These are phyloP conservation scores for Hipparchia semele DNA, from an alignment of 2,888 invertebrate species.

Conservation along the genomic window DNA sequence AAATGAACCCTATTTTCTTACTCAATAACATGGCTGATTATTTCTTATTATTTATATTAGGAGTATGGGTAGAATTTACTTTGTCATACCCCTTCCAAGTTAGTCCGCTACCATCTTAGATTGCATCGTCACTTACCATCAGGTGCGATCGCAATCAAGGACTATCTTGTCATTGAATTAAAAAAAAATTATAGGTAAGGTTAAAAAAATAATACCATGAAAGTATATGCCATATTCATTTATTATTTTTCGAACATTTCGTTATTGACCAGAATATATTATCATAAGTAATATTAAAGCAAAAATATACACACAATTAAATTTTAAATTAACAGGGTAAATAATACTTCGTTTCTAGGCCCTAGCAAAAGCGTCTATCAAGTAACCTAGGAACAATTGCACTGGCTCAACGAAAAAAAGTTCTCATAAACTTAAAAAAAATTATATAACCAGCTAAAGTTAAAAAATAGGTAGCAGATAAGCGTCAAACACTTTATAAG, in stretches of 20 bases:
- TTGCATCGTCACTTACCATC: too few relatives aligned
- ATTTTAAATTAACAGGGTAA: conserved; percentile 24
- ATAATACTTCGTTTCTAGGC: conserved; percentile 38
- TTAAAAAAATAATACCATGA: neutral
- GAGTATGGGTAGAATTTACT: too few relatives aligned
- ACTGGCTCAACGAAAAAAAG: conserved; percentile 35
- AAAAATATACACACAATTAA: conserved; percentile 46
- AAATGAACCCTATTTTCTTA: too few relatives aligned
- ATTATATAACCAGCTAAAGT: too few relatives aligned
- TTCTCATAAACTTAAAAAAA: neutral
- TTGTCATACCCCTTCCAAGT: too few relatives aligned
- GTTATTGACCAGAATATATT: conserved; percentile 41
- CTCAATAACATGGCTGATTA: too few relatives aligned
- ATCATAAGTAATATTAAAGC: conserved; percentile 39
- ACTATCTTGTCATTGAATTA: too few relatives aligned
- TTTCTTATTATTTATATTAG: too few relatives aligned
- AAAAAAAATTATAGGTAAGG: neutral
- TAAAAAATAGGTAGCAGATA: too few relatives aligned
- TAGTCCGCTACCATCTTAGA: too few relatives aligned
- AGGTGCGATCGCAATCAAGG: too few relatives aligned
- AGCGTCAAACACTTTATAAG: neutral
- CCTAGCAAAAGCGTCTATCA: conserved; percentile 37
- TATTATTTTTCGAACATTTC: conserved; percentile 62
- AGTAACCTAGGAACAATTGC: conserved; percentile 40
- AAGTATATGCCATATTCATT: conserved; percentile 52